phyloP scores from a whole-genome alignment of 1,140 invertebrate genomes.

The Psilanteris sp. region DNA sequence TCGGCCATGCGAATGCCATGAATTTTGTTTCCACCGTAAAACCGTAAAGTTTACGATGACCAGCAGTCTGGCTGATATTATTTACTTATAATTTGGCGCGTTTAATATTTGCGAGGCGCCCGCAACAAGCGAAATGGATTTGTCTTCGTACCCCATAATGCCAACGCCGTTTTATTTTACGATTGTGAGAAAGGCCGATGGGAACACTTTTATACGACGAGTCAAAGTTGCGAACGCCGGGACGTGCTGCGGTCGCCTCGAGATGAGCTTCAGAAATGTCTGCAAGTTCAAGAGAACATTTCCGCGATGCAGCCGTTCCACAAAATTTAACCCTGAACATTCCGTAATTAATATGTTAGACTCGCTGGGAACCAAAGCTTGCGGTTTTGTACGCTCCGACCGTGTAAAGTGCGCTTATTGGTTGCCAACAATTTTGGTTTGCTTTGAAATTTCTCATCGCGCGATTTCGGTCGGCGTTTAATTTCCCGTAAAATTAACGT shows the following conservation, averaged over 20 bases:
- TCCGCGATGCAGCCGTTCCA: conserved; percentile 68
- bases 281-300: conserved; percentile 56
- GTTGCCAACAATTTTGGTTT: conserved; percentile 57
- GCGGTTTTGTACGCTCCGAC: conserved; percentile 69
- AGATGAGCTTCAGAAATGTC: conserved; percentile 58
- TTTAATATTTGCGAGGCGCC: too few species aligned
- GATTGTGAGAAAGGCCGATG: conserved; percentile 47
- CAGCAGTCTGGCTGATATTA: too few species aligned
- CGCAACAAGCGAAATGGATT: too few species aligned
- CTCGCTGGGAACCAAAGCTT: conserved; percentile 75
- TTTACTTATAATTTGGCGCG: too few species aligned
- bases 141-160: too few species aligned
- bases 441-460: conserved; percentile 17
- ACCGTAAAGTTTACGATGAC: too few species aligned
- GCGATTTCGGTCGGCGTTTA: conserved; percentile 26
- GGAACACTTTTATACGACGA: conserved; percentile 38
- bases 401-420: conserved; percentile 65
- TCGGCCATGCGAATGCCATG: too few species aligned
- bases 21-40: too few species aligned
- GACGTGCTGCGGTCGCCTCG: conserved; percentile 60
- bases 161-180: conserved; percentile 19
- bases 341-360: conserved; percentile 76
- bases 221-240: conserved; percentile 38
- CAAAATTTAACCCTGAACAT: conserved; percentile 76
- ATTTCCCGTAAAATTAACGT: conserved; percentile 41